phyloP scores from a whole-genome alignment of 1,140 invertebrate species.

The Sipha flava region DNA sequence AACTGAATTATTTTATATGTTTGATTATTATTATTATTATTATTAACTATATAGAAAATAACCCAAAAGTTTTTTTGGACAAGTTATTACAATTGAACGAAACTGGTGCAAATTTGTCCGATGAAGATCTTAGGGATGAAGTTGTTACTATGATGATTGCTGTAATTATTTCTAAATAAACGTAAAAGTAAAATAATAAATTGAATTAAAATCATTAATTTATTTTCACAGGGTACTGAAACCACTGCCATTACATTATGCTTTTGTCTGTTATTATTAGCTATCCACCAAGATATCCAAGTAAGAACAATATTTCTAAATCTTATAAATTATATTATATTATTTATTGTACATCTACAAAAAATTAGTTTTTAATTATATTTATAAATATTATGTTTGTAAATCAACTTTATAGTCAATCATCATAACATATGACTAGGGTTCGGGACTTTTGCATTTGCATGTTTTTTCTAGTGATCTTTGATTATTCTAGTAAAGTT shows the following conservation, averaged over 20 bases:
- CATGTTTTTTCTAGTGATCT: no score
- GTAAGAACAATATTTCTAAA: conserved; percentile 34
- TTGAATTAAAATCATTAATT: neutral
- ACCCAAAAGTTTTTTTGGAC: conserved; percentile 50
- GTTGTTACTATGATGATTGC: conserved; percentile 48
- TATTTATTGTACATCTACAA: no score
- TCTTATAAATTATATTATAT: no score
- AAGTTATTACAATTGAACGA: conserved; percentile 49
- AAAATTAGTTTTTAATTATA: no score
- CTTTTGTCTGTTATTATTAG: conserved; percentile 47
- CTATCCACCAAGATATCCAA: conserved; percentile 52
- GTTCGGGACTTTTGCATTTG: no score
- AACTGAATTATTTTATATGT: neutral
- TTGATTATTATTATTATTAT: neutral
- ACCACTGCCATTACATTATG: conserved; percentile 49
- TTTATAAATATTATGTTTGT: no score
- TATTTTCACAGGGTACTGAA: conserved; percentile 56
- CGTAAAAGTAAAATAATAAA: neutral
- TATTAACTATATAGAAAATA: neutral
- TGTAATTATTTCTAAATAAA: neutral
- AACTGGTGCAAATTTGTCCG: conserved; percentile 45
- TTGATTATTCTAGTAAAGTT: no score
- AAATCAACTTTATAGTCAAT: no score
- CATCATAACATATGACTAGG: no score
- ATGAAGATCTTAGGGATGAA: conserved; percentile 52